phyloP scores from a whole-genome alignment of 2,888 invertebrate genomes.

The Pedicia rivosa region DNA sequence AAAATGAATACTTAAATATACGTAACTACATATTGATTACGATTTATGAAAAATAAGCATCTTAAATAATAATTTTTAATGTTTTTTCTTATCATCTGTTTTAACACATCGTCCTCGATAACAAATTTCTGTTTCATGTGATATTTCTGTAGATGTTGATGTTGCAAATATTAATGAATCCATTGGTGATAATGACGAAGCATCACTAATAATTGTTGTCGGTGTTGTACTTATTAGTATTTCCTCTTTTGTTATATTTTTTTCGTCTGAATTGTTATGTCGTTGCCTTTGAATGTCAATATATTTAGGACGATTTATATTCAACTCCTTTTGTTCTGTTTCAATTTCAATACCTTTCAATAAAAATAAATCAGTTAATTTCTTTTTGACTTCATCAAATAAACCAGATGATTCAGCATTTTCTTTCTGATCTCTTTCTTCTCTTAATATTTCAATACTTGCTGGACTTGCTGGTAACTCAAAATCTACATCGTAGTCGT shows the following conservation, averaged over 20 bases:
- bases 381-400: conserved; percentile 28
- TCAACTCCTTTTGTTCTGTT: no score
- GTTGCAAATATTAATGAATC: conserved; percentile 36
- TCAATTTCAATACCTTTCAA: no score
- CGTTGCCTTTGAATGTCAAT: no score
- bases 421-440: conserved; percentile 12
- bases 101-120: conserved; percentile 74
- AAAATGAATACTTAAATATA: no score
- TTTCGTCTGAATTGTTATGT: conserved; percentile 8
- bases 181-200: conserved; percentile 28
- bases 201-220: conserved; percentile 15
- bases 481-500: conserved; percentile 11
- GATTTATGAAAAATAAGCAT: no score
- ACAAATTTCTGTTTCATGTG: conserved; percentile 79
- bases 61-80: conserved; percentile 1
- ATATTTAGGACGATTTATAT: no score
- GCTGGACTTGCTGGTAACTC: conserved; percentile 9
- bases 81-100: conserved; percentile 20
- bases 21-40: no score
- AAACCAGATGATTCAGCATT: conserved; percentile 18
- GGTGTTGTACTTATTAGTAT: conserved; percentile 14
- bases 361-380: conserved; percentile 26
- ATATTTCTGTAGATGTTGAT: conserved; percentile 64
- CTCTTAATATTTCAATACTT: conserved; percentile 26
- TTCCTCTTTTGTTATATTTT: conserved; percentile 10